phyloP scores from a whole-genome alignment of 2,888 invertebrate genomes.

The Parochlus steinenii region DNA sequence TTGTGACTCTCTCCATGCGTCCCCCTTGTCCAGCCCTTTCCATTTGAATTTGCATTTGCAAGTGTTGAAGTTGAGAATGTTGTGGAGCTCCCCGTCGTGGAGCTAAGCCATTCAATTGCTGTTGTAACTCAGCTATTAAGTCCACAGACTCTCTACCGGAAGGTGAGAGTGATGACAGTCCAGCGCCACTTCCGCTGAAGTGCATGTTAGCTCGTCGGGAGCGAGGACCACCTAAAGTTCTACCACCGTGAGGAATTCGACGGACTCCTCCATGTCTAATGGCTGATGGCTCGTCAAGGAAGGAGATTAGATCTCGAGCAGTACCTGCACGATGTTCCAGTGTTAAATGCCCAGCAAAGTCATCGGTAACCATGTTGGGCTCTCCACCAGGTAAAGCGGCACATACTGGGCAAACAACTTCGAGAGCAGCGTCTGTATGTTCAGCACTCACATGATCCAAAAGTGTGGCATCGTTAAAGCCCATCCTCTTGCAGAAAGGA shows the following conservation, averaged over 20 bases:
- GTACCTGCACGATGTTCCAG: slow-evolving; percentile 82
- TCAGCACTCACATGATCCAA: slow-evolving; percentile 83
- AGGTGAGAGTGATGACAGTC: neutral
- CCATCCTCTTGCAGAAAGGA: slow-evolving; percentile 94
- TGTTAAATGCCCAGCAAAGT: slow-evolving; percentile 90
- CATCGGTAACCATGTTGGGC: slow-evolving; percentile 94
- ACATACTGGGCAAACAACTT: slow-evolving; percentile 97
- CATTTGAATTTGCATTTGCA: slow-evolving; percentile 89
- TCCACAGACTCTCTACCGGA: slow-evolving; percentile 83
- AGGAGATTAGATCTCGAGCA: slow-evolving; percentile 82
- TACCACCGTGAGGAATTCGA: slow-evolving; percentile 41
- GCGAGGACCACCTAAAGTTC: slow-evolving; percentile 57
- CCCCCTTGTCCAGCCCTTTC: slow-evolving; percentile 74
- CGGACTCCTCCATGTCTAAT: slow-evolving; percentile 57
- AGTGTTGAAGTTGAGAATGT: slow-evolving; percentile 74
- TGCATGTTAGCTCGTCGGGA: slow-evolving; percentile 87
- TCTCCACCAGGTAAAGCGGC: slow-evolving; percentile 93
- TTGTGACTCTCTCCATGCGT: slow-evolving; percentile 16
- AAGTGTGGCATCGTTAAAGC: slow-evolving; percentile 81
- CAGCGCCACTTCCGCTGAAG: slow-evolving; percentile 48
- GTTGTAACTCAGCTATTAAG: slow-evolving; percentile 89
- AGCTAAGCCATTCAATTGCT: slow-evolving; percentile 82
- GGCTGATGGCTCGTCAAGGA: slow-evolving; percentile 79
- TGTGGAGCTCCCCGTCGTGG: slow-evolving; percentile 41
- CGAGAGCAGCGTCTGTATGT: slow-evolving; percentile 63